Conservation (phyloP, 1,140 invertebrate species). For the Pseudoatta argentina region DNA sequence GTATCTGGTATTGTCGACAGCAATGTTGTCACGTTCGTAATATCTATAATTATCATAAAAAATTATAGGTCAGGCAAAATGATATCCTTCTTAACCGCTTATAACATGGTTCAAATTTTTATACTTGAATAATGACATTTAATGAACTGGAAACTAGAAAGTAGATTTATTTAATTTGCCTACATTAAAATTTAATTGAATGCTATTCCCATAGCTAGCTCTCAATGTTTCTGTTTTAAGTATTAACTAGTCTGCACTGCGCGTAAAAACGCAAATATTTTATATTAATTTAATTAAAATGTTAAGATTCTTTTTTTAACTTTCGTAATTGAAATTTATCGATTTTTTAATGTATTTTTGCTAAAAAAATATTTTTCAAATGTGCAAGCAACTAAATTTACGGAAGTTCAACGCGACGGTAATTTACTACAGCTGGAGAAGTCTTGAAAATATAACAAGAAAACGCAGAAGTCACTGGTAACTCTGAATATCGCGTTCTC, state of each 20-base stretch:
- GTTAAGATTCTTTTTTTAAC: background rate
- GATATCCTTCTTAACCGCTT: background rate
- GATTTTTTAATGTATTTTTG: background rate
- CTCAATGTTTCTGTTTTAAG: background rate
- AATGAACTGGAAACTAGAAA: background rate
- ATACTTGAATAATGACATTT: conserved; percentile 17
- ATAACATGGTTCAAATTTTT: background rate
- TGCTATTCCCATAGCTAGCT: background rate
- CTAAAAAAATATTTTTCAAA: background rate
- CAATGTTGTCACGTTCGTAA: background rate
- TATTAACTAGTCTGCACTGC: background rate
- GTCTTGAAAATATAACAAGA: conserved; percentile 23
- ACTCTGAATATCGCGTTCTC: conserved; percentile 30
- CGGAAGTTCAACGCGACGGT: background rate
- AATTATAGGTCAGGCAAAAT: background rate
- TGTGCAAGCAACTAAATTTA: background rate
- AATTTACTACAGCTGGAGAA: background rate
- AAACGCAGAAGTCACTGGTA: conserved; percentile 36
- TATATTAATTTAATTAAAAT: conserved; percentile 14
- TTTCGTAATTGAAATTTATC: background rate
- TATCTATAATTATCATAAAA: conserved; percentile 33
- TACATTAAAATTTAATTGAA: conserved; percentile 25
- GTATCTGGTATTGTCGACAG: background rate
- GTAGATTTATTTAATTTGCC: background rate
- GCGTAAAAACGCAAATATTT: background rate